Conservation (phyloP, 2,888 invertebrate species). For the Acleris laterana region DNA sequence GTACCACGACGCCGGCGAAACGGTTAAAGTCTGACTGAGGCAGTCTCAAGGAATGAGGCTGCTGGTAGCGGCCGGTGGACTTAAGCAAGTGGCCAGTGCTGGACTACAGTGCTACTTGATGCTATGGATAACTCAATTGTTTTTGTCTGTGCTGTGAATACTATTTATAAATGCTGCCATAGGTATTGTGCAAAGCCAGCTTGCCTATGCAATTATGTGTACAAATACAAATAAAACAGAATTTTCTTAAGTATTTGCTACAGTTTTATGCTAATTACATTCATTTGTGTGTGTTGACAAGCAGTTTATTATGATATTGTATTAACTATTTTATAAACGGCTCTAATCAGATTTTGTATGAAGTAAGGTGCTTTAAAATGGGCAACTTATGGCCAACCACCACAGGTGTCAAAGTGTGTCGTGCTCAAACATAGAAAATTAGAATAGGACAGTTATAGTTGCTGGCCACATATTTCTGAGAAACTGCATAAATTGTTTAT, state of each 20-base stretch:
- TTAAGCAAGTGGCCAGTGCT: slow-evolving; percentile 27
- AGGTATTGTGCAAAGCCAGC: background rate
- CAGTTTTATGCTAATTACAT: background rate
- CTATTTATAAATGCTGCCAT: slow-evolving; percentile 29
- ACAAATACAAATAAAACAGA: background rate
- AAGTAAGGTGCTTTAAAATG: too few species aligned
- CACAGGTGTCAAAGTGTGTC: too few species aligned
- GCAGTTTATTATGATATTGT: too few species aligned
- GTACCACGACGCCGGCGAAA: slow-evolving; percentile 88
- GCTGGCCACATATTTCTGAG: too few species aligned
- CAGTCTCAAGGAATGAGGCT: slow-evolving; percentile 38
- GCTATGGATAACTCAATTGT: slow-evolving; percentile 23
- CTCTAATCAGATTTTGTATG: too few species aligned
- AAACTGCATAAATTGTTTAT: too few species aligned
- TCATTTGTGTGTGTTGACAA: background rate
- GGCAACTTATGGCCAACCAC: too few species aligned
- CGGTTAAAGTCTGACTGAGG: slow-evolving; percentile 90
- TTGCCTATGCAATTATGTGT: slow-evolving; percentile 1
- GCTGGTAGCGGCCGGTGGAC: slow-evolving; percentile 20
- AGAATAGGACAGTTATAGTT: too few species aligned
- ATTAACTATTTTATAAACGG: too few species aligned
- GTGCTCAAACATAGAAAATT: too few species aligned
- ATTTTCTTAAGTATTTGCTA: background rate
- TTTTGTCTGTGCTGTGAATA: slow-evolving; percentile 34
- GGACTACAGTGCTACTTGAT: slow-evolving; percentile 29